These are phyloP conservation scores for Dromius quadrimaculatus DNA, from an alignment of 2,888 invertebrate genomes.

Conservation along the genomic window DNA sequence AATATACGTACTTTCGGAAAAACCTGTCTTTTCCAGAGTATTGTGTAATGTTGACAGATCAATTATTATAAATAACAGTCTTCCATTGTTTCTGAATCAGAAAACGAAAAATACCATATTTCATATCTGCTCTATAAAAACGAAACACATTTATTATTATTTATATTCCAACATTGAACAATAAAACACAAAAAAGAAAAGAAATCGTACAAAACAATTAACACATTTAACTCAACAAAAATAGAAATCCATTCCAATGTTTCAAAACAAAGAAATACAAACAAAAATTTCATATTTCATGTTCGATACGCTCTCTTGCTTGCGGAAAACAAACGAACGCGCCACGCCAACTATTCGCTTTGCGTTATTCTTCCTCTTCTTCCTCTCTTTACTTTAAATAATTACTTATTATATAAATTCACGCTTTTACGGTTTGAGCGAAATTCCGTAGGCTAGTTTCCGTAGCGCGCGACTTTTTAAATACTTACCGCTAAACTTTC, in stretches of 20 bases:
- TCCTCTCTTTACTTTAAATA: constrained; percentile 10
- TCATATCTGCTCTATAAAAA: background rate
- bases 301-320: constrained; percentile 38
- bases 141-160: background rate
- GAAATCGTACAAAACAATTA: constrained; percentile 7
- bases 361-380: constrained; percentile 11
- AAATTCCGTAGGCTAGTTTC: constrained; percentile 39
- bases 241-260: constrained; percentile 13
- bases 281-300: constrained; percentile 43
- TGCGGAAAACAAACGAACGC: constrained; percentile 14
- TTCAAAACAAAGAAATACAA: constrained; percentile 38
- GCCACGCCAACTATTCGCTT: constrained; percentile 10
- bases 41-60: too few species aligned
- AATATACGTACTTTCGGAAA: too few species aligned
- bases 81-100: too few species aligned
- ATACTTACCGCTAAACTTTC: constrained; percentile 28
- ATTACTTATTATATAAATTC: constrained; percentile 51
- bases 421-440: constrained; percentile 49
- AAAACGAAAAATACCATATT: too few species aligned
- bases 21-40: too few species aligned
- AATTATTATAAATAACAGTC: too few species aligned
- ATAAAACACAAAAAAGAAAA: constrained; percentile 12
- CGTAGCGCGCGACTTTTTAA: constrained; percentile 37
- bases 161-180: background rate
- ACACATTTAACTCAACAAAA: constrained; percentile 6